Percentiles rank a stretch among this genome's conserved stretches.
phyloP scores from a whole-genome alignment of 1,140 invertebrate genomes.

The Lepidotrigona ventralis region DNA sequence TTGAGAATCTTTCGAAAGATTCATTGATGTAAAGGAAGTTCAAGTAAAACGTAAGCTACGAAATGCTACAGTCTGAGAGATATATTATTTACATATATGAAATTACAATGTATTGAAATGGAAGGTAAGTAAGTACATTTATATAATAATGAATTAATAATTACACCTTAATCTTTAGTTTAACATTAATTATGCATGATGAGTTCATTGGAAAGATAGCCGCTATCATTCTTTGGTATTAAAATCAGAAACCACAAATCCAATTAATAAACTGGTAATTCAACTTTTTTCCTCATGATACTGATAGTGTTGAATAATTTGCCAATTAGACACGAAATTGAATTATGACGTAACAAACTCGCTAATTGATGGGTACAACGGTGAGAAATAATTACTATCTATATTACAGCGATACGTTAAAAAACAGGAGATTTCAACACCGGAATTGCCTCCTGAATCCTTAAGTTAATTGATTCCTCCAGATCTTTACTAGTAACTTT shows the following conservation, averaged over 20 bases:
- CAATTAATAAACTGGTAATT: neutral
- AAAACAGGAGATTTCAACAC: neutral
- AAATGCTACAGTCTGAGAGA: no score
- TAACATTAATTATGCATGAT: neutral
- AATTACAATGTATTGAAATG: no score
- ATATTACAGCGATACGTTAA: neutral
- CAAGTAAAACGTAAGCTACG: no score
- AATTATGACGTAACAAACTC: neutral
- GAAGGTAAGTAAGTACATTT: neutral
- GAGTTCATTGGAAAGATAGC: neutral
- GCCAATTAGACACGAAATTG: neutral
- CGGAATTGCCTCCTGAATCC: slow-evolving; percentile 6
- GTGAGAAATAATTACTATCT: neutral
- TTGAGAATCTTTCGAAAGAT: neutral
- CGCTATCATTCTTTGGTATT: neutral
- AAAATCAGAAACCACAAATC: neutral
- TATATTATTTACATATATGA: no score
- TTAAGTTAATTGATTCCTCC: neutral
- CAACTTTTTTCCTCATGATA: neutral
- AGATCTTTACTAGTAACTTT: neutral
- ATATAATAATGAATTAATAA: neutral
- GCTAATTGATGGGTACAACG: neutral
- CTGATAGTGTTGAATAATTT: neutral
- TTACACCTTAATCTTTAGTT: neutral
- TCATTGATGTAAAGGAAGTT: neutral